Base-by-base conservation (phyloP, 2,888 invertebrate genomes). In the Caenorhabditis virilis region DNA sequence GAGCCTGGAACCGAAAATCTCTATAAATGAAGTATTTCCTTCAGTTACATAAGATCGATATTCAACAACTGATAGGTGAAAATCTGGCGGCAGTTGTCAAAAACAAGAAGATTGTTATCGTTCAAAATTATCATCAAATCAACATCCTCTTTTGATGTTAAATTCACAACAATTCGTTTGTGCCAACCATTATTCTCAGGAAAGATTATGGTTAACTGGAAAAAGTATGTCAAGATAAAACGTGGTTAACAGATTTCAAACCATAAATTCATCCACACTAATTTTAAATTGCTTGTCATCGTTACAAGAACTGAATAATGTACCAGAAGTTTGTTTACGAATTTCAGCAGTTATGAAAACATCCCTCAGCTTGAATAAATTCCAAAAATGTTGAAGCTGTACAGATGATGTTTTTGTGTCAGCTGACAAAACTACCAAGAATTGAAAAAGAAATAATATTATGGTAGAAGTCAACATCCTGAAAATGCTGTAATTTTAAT, bases 61-160 rank as follows among this genome's bases (percentile, higher is more conserved):
- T 65, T 45, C 0, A 59, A 47, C 26, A 61, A 59, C 3, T 48
- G 61, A 36, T 54, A 56, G 6, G 59, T 60, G 15, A 65, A 62
- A 15, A 74, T 53, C 26, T 71, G 67, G 43, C 61, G 54, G 39
- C 75, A 75, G 11, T 65, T 69, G 16, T 75, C 69, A 20, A 61
- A 62, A 3, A 75, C 54, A 16, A 64, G 52, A 20, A 75, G 47
- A 26, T 55, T 57, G 20, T 60, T 53, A 33, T 58, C 58, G 38
- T 73, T 57, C 16, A 75, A 51, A 15, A 64, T 56, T 33, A 75
- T 46, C 15, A 62, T 64, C 18, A 75, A 42, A 30, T 72, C 25
- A 18, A 22, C 36, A 30, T 42, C 42, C 22, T 20, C n/a, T 5
- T 42, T 26, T n/a, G 22, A 23, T 18, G n/a, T 23, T 9, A 45